phyloP scores from a whole-genome alignment of 2,113 vertebrate species.

The Edolisoma coerulescens region DNA sequence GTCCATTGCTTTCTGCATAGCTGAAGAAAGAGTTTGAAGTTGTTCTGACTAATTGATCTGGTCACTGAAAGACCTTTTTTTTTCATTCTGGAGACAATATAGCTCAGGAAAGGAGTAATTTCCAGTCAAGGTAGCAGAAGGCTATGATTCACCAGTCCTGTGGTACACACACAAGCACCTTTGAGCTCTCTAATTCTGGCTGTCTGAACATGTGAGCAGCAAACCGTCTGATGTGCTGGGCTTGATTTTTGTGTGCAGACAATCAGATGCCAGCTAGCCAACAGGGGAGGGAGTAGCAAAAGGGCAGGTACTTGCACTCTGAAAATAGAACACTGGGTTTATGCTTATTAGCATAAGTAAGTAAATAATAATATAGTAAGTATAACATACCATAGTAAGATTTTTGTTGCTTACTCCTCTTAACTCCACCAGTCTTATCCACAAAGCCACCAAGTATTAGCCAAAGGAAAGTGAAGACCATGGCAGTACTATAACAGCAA shows the following conservation, averaged over 20 bases:
- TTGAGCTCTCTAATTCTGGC: background rate
- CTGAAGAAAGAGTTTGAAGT: background rate
- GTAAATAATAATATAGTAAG: background rate
- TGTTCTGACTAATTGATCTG: background rate
- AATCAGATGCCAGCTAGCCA: background rate
- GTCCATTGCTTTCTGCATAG: background rate
- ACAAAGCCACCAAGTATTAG: background rate
- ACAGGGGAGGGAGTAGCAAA: background rate
- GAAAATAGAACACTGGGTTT: background rate
- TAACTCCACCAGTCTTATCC: background rate
- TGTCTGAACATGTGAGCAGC: background rate
- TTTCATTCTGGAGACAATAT: background rate
- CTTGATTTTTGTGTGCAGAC: background rate
- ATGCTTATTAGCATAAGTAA: background rate
- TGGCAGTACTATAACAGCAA: background rate
- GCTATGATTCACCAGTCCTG: background rate
- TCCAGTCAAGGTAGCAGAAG: background rate
- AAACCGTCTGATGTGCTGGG: background rate
- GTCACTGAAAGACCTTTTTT: background rate
- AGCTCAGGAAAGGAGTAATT: background rate
- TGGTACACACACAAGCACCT: background rate
- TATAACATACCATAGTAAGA: background rate
- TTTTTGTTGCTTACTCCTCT: background rate
- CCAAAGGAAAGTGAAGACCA: background rate
- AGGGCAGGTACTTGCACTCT: background rate